Evolutionary conservation across 2,888 invertebrate genomes (phyloP).

Genomic region (Chymomyza amoena): DNA sequence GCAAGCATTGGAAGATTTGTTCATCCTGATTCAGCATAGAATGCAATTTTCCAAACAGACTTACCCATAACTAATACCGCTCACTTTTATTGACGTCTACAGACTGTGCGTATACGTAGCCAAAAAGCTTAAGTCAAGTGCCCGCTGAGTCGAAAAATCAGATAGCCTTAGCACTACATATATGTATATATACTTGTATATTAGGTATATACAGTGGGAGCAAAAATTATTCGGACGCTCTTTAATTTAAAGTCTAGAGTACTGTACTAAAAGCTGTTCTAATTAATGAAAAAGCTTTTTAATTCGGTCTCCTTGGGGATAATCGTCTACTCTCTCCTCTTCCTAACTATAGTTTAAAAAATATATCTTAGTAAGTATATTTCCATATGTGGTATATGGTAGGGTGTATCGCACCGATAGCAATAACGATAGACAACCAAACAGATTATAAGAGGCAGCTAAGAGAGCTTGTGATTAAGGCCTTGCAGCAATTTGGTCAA

Average conservation of each 20-base stretch:
- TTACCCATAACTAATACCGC: neutral
- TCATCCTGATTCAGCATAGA: constrained; percentile 34
- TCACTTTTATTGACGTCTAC: neutral
- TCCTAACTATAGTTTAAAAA: too few relatives aligned
- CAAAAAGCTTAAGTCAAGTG: neutral
- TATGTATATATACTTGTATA: neutral
- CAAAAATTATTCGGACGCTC: too few relatives aligned
- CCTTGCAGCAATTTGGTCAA: neutral
- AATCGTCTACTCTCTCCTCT: too few relatives aligned
- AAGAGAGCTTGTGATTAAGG: neutral
- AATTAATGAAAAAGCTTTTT: too few relatives aligned
- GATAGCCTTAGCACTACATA: neutral
- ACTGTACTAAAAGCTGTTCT: too few relatives aligned
- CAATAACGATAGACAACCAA: neutral
- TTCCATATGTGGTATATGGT: neutral
- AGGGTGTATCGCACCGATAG: neutral
- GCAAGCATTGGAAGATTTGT: constrained; percentile 32
- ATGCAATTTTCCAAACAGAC: neutral
- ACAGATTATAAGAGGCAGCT: neutral
- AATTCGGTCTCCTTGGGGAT: too few relatives aligned
- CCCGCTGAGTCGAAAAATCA: neutral
- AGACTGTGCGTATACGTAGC: neutral
- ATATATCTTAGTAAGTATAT: neutral
- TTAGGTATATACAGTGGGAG: too few relatives aligned
- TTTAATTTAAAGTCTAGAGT: too few relatives aligned